These are phyloP conservation scores for Cryptomyrus ogoouensis DNA, from an alignment of 2,113 vertebrate genomes.

Conservation along the genomic window DNA sequence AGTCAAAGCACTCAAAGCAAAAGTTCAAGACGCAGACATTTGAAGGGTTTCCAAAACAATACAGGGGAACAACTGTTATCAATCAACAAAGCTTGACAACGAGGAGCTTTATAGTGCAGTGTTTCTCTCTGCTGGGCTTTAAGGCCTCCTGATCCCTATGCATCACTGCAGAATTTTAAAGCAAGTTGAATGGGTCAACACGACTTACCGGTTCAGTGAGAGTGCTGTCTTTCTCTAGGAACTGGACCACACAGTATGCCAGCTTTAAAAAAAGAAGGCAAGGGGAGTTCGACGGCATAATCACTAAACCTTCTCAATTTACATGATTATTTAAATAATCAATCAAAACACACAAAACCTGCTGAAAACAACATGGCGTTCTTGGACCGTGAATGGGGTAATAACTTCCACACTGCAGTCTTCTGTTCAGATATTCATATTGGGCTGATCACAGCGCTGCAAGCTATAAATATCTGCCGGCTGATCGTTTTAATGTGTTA, in stretches of 20 bases:
- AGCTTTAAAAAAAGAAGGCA: conserved; percentile 34
- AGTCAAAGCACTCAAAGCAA: background rate
- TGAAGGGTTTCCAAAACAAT: background rate
- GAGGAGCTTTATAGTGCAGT: background rate
- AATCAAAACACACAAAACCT: background rate
- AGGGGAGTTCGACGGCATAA: background rate
- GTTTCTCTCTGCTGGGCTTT: background rate
- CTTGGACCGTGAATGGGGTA: background rate
- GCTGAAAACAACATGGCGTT: background rate
- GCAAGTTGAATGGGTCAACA: background rate
- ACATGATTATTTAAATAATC: background rate
- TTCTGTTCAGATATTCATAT: background rate
- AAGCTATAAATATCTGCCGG: background rate
- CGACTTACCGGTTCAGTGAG: conserved; percentile 59
- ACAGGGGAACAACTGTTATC: background rate
- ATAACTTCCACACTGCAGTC: background rate
- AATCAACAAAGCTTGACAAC: background rate
- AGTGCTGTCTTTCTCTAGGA: conserved; percentile 63
- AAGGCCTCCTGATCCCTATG: background rate
- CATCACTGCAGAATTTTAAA: background rate
- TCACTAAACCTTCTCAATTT: background rate
- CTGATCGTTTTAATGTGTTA: background rate
- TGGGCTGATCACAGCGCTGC: background rate
- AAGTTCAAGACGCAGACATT: background rate
- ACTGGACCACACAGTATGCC: conserved; percentile 64